Evolutionary conservation across 2,888 invertebrate species (phyloP).

Genomic region (Pseudoips prasinana): DNA sequence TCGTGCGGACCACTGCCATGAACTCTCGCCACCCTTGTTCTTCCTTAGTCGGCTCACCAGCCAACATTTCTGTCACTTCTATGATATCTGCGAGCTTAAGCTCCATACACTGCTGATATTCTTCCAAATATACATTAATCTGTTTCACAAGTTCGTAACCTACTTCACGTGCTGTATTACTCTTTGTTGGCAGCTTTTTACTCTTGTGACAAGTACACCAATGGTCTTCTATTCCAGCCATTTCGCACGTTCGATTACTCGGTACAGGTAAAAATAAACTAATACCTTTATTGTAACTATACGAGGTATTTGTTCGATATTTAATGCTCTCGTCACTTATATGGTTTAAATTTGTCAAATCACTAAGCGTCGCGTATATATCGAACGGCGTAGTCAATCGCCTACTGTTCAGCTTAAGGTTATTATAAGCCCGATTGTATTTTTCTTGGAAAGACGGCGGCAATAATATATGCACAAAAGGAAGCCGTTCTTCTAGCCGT

Average conservation of each 20-base stretch:
- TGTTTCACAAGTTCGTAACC: slow-evolving; percentile 83
- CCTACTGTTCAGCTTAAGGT: slow-evolving; percentile 84
- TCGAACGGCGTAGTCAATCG: slow-evolving; percentile 92
- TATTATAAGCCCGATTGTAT: slow-evolving; percentile 83
- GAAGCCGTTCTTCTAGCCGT: slow-evolving; percentile 92
- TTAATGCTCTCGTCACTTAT: slow-evolving; percentile 64
- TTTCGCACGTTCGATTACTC: slow-evolving; percentile 86
- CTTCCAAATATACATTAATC: slow-evolving; percentile 84
- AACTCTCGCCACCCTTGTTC: slow-evolving; percentile 81
- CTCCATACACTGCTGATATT: slow-evolving; percentile 84
- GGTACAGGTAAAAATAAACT: slow-evolving; percentile 91
- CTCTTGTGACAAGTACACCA: slow-evolving; percentile 94
- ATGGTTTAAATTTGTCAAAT: slow-evolving; percentile 82
- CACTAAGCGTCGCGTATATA: slow-evolving; percentile 88
- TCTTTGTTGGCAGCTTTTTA: slow-evolving; percentile 76
- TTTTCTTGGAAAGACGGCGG: slow-evolving; percentile 87
- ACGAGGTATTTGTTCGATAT: slow-evolving; percentile 49
- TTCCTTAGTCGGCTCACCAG: slow-evolving; percentile 53
- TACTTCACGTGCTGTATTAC: slow-evolving; percentile 79
- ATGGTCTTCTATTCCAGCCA: slow-evolving; percentile 90
- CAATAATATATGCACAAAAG: slow-evolving; percentile 87
- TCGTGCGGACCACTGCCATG: slow-evolving; percentile 83
- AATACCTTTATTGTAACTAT: slow-evolving; percentile 81
- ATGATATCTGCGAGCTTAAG: slow-evolving; percentile 83
- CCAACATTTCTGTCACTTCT: slow-evolving; percentile 85